phyloP scores from a whole-genome alignment of 2,113 vertebrate genomes.

The Pica pica region DNA sequence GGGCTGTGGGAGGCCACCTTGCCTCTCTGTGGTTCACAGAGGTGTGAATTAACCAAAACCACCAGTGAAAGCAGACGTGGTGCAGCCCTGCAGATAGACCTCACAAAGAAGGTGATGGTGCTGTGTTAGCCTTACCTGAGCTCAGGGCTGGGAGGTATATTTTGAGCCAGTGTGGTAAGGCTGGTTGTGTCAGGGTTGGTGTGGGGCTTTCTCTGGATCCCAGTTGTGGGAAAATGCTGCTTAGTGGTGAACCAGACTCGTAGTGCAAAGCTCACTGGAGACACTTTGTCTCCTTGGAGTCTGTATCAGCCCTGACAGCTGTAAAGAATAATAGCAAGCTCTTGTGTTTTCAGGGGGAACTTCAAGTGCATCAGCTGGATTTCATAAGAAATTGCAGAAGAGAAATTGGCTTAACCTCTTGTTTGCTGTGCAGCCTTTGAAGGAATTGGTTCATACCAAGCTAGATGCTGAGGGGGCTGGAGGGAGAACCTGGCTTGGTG shows the following conservation, averaged over 20 bases:
- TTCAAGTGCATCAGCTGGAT: background rate
- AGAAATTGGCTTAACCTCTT: background rate
- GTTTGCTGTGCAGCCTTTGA: background rate
- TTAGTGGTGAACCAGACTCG: background rate
- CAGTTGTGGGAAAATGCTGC: background rate
- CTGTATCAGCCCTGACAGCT: background rate
- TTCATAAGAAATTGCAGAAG: background rate
- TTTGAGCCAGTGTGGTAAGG: background rate
- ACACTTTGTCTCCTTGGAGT: background rate
- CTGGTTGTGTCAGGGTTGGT: background rate
- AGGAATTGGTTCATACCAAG: background rate
- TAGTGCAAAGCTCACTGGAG: background rate
- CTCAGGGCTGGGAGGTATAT: background rate
- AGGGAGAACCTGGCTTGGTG: background rate
- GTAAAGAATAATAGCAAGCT: background rate
- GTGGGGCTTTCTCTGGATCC: background rate
- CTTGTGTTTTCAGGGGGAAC: background rate
- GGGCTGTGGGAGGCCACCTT: background rate
- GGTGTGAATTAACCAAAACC: background rate
- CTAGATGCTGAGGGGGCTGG: background rate
- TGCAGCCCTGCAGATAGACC: background rate
- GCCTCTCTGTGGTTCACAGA: rapidly evolving
- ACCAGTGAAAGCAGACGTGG: rapidly evolving
- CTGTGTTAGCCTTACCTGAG: background rate
- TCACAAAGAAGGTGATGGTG: background rate